Evolutionary conservation across 2,888 invertebrate genomes (phyloP), one percentile per base, ranked within the genome.

Genomic region (Oeneis ivallda): DNA sequence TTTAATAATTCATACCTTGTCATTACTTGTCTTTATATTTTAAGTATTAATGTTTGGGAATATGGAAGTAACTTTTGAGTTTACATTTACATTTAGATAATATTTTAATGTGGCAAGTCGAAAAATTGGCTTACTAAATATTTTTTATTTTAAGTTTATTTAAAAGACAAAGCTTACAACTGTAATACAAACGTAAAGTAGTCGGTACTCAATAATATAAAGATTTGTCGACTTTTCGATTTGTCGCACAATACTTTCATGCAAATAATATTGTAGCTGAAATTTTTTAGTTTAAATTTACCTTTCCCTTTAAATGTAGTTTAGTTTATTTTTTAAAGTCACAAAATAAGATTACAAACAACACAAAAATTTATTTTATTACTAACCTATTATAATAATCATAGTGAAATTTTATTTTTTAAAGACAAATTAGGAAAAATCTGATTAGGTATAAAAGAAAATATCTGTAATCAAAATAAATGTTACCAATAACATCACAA

Each of bases 401-500:
- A n/a, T 63, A 60, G 65, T 52, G n/a, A 60, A 65, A 62, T 53
- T 54, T 59, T 62, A 59, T 49, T 62, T 39, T n/a, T 34, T n/a
- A 39, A 61, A 60, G 17, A 32, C 41, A 2, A 13, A 39, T 49
- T 45, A 17, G 32, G 19, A 50, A 34, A 62, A 47, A 53, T 54
- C 59, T 54, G 50, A 60, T 60, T 49, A 26, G 26, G 26, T 26
- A 53, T 34, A 32, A 37, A 52, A 62, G 58, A 54, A 62, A 19
- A 59, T 39, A 43, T 57, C 49, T 62, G 17, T 34, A 8, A 60
- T 45, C 45, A 39, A 57, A 62, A 37, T 26, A 53, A 61, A 63
- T 76, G 88, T 89, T 89, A 89, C 88, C 86, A 84, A 77, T 76
- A 77, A 77, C 83, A 82, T 85, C 86, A 82, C 82, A 85, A 84